Evolutionary conservation across 2,113 vertebrate species (phyloP).

Genomic region (Periophthalmus modestus): DNA sequence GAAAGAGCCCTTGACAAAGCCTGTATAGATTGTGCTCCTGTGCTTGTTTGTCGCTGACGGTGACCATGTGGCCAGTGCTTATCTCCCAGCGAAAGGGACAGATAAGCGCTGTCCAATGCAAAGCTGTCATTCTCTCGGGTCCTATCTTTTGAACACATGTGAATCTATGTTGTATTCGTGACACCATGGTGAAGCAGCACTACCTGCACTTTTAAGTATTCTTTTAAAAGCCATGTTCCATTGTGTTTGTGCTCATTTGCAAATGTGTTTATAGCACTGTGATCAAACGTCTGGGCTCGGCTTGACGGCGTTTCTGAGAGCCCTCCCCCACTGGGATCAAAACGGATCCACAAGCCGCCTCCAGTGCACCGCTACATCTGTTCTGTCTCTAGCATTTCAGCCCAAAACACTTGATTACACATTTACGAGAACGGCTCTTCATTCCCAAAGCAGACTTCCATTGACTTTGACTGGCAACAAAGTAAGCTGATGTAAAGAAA

Average conservation of each 20-base stretch:
- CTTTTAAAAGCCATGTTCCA: slow-evolving; percentile 1
- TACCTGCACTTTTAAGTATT: not conserved
- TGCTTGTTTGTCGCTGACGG: not conserved
- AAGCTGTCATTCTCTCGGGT: not conserved
- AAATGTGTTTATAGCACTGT: slow-evolving; percentile 41
- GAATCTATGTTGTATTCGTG: not conserved
- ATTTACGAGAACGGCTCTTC: slow-evolving; percentile 28
- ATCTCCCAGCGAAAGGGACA: not conserved
- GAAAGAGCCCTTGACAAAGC: not conserved
- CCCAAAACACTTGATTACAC: slow-evolving; percentile 28
- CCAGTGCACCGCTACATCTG: slow-evolving; percentile 26
- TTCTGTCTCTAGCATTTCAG: slow-evolving; percentile 20
- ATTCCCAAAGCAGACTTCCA: slow-evolving; percentile 13
- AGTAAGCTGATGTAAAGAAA: slow-evolving; percentile 12
- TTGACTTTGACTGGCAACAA: slow-evolving; percentile 22
- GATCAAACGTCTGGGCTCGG: slow-evolving; percentile 51
- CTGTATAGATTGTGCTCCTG: not conserved
- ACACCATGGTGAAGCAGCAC: not conserved
- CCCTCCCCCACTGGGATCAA: slow-evolving; percentile 45
- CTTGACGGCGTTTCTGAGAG: slow-evolving; percentile 29
- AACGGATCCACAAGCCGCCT: slow-evolving; percentile 31
- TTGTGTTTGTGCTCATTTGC: slow-evolving; percentile 33
- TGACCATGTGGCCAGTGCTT: not conserved
- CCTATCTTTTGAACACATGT: not conserved
- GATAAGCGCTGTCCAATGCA: not conserved